These are phyloP conservation scores for Chesias legatella DNA, from an alignment of 2,888 invertebrate genomes.

Conservation along the genomic window DNA sequence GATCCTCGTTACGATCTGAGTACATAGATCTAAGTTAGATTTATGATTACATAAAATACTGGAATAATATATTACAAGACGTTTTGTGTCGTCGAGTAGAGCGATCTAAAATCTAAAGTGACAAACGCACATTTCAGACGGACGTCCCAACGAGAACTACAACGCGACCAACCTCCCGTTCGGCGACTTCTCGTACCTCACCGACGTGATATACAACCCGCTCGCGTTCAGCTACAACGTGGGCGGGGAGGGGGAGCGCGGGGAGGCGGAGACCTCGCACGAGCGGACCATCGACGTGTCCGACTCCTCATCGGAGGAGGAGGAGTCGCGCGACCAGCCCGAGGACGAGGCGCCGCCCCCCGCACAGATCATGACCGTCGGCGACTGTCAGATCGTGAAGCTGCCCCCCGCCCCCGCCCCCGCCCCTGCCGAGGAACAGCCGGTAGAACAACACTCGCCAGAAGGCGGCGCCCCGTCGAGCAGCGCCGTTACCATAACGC, in stretches of 20 bases:
- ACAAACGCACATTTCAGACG: slow-evolving; percentile 63
- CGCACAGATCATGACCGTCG: slow-evolving; percentile 72
- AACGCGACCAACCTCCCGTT: slow-evolving; percentile 77
- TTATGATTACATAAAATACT: no score
- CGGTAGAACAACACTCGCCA: slow-evolving; percentile 36
- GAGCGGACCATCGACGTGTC: slow-evolving; percentile 71
- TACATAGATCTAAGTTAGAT: no score
- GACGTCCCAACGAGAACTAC: slow-evolving; percentile 76
- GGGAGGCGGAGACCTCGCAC: slow-evolving; percentile 29
- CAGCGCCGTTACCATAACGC: slow-evolving; percentile 68
- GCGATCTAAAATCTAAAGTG: no score
- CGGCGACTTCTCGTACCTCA: slow-evolving; percentile 78
- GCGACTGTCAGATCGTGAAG: slow-evolving; percentile 75
- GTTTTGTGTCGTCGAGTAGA: no score
- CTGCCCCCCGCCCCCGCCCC: no score
- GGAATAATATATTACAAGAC: no score
- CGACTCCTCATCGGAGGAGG: slow-evolving; percentile 64
- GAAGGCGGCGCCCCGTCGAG: slow-evolving; percentile 45
- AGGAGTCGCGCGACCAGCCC: slow-evolving; percentile 55
- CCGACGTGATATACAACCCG: slow-evolving; percentile 76
- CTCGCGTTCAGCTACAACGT: slow-evolving; percentile 61
- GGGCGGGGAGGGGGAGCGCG: slow-evolving; percentile 56
- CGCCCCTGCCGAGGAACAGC: no score
- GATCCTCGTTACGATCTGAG: no score
- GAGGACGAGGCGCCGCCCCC: slow-evolving; percentile 60